Base-by-base conservation (phyloP, 2,888 invertebrate genomes). In the Aromia moschata region DNA sequence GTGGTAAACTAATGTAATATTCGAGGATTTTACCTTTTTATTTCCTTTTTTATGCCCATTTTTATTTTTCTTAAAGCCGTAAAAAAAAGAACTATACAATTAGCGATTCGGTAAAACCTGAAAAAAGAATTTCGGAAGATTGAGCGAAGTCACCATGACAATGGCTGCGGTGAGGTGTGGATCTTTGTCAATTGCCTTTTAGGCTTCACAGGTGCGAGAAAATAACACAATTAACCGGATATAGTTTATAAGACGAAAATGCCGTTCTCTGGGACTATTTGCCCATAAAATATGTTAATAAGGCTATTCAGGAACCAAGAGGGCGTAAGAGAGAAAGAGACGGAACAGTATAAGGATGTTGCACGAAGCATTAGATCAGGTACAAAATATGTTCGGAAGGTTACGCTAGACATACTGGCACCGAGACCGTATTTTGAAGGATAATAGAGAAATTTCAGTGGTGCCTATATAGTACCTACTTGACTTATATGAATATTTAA, bases 181-280 rank as follows among this genome's bases (percentile, higher is more conserved):
- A 18, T 49, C 20, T 49, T n/a, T 40, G 49, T 49, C 49, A 15
- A 38, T 49, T 25, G 49, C 49, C 49, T 49, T 38, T 38, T 20
- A 25, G 49, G 9, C 20, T 46, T 56, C 62, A 62, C 68, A 68
- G 66, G 66, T 68, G 68, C 62, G 58, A 60, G 58, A 58, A 60
- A 30, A 60, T 52, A 33, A 37, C 25, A 70, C 67, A 70, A 68
- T 67, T 63, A 60, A 67, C 70, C 68, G 70, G 70, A 70, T 68
- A 70, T 65, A 67, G 68, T 68, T 65, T 68, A 68, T 68, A 68
- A 64, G 65, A 61, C 64, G 53, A 67, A 62, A 65, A 65, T 58
- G 47, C 62, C 63, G 60, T 66, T n/a, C 65, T 64, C 49, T 61
- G 47, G 56, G 41, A 12, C 53, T 58, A 60, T 60, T 62, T 61